These are phyloP conservation scores for Pollenia amentaria DNA, from an alignment of 2,888 invertebrate genomes.

Conservation along the genomic window DNA sequence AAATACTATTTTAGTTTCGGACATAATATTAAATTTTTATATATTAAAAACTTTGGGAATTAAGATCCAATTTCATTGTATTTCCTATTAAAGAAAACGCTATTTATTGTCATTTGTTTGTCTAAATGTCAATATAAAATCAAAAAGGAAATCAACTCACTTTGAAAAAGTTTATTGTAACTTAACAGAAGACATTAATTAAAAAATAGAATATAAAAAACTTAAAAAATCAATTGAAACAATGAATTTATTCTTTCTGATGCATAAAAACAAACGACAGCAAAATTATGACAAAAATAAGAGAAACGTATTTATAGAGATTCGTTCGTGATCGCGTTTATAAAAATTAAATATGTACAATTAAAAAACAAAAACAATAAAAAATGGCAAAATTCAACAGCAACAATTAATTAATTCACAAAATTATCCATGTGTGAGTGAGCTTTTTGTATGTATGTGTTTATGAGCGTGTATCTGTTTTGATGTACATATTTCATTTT, in stretches of 20 bases:
- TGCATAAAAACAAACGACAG: slow-evolving; percentile 33
- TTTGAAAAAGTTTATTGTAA: too few species aligned
- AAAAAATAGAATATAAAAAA: too few species aligned
- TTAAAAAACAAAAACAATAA: background rate
- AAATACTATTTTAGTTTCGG: too few species aligned
- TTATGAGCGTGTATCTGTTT: background rate
- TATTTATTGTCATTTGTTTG: too few species aligned
- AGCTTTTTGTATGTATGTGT: slow-evolving; percentile 9
- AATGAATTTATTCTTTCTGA: slow-evolving; percentile 37
- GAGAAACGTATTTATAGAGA: slow-evolving; percentile 52
- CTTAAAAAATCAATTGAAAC: background rate
- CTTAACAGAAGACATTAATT: too few species aligned
- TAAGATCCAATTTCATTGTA: too few species aligned
- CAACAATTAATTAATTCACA: slow-evolving; percentile 48
- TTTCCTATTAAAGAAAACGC: too few species aligned
- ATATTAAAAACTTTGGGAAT: too few species aligned
- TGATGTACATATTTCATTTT: slow-evolving; percentile 30
- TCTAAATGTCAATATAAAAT: too few species aligned
- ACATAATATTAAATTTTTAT: too few species aligned
- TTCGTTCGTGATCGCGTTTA: slow-evolving; percentile 62
- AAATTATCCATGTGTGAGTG: slow-evolving; percentile 11
- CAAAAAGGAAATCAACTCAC: too few species aligned
- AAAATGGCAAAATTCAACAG: slow-evolving; percentile 51
- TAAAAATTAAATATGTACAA: slow-evolving; percentile 15
- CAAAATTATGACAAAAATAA: slow-evolving; percentile 33